Conservation (phyloP, 2,888 invertebrate genomes). For the Sepioteuthis lessoniana region DNA sequence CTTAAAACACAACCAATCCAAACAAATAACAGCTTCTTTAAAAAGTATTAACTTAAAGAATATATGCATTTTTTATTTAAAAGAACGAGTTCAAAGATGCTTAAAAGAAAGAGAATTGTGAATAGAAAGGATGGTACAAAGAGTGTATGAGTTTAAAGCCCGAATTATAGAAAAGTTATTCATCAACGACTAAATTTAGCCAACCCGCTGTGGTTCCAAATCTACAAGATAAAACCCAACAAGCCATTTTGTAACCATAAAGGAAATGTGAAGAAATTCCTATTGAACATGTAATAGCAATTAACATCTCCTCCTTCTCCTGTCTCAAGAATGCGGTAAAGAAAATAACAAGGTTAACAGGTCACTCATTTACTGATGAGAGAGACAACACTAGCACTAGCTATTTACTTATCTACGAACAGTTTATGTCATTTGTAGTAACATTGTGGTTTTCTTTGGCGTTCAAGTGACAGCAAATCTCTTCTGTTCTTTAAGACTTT, state of each 20-base stretch:
- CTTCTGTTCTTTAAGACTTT: too few relatives aligned
- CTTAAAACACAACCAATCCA: too few relatives aligned
- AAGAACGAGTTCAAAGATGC: too few relatives aligned
- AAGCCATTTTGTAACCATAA: background rate
- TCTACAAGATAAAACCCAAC: background rate
- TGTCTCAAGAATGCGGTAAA: background rate
- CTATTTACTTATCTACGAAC: background rate
- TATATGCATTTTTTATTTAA: too few relatives aligned
- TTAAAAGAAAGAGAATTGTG: too few relatives aligned
- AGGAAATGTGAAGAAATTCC: background rate
- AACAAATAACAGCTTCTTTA: too few relatives aligned
- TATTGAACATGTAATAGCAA: background rate
- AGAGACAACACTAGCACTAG: background rate
- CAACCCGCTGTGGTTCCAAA: background rate
- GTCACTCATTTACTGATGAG: background rate
- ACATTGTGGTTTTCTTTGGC: too few relatives aligned
- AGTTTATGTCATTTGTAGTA: too few relatives aligned
- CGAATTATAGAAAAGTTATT: background rate
- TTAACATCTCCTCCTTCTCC: background rate
- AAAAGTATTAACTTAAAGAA: too few relatives aligned
- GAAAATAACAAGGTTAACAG: conserved; percentile 14
- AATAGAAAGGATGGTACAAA: too few relatives aligned
- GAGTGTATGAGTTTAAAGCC: background rate
- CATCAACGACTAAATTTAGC: background rate
- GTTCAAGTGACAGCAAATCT: too few relatives aligned